A percentile compares a stretch with the other conserved stretches of the same genome.
Conservation (phyloP, 30 jellyfish, hydroid and myxozoan genomes). For the Aurelia sp. region DNA sequence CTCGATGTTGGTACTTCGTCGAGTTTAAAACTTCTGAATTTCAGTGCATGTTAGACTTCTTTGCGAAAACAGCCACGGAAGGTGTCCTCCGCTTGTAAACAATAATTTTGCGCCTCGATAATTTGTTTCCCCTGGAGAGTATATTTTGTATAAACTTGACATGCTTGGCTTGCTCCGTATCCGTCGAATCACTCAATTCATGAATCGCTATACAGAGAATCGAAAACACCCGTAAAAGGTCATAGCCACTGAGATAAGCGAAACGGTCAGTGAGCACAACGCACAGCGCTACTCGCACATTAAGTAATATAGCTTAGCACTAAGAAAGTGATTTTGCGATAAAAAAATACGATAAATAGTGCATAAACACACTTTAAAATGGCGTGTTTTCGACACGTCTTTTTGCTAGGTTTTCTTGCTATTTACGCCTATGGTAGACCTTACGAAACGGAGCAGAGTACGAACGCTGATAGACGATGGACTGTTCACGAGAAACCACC, state of each 20-base stretch:
- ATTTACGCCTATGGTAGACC: constrained; percentile 75
- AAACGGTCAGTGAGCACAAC: constrained; percentile 63
- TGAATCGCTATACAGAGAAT: constrained; percentile 28
- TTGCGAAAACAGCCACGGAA: too few species aligned
- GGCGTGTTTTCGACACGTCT: constrained; percentile 75
- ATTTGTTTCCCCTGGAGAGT: not conserved
- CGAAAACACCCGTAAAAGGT: constrained; percentile 51
- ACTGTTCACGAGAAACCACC: constrained; percentile 95
- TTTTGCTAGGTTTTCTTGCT: constrained; percentile 44
- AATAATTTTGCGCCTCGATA: not conserved
- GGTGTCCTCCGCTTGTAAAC: too few species aligned
- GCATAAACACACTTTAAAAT: constrained; percentile 8
- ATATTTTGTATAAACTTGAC: constrained; percentile 10
- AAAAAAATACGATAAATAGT: too few species aligned
- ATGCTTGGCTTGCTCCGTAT: constrained; percentile 56
- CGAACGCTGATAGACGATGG: constrained; percentile 77
- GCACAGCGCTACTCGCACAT: constrained; percentile 16
- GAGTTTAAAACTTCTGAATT: too few species aligned
- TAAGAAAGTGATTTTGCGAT: too few species aligned
- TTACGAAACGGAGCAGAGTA: constrained; percentile 54
- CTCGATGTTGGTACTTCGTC: too few species aligned
- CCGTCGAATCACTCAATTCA: constrained; percentile 27
- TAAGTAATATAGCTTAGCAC: constrained; percentile 8
- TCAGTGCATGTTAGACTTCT: too few species aligned
- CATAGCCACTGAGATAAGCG: constrained; percentile 60